Percentiles rank a stretch among this genome's conserved stretches.
These are phyloP conservation scores for Apodemia mormo DNA, from an alignment of 2,888 invertebrate genomes.

Conservation along the genomic window DNA sequence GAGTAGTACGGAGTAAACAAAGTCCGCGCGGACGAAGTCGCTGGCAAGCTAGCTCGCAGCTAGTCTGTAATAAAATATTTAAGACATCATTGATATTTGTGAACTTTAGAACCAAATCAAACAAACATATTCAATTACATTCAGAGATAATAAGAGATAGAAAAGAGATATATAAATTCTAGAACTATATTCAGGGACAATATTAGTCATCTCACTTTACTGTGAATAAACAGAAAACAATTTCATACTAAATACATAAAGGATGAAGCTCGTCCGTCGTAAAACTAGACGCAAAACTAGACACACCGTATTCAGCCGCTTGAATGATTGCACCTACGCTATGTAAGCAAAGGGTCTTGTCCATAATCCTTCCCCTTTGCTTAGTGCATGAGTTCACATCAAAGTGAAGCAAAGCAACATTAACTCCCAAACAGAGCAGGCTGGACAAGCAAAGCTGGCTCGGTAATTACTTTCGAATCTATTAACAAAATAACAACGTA, in stretches of 20 bases:
- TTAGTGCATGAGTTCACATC: conserved; percentile 61
- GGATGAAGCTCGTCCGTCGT: conserved; percentile 32
- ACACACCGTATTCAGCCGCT: conserved; percentile 44
- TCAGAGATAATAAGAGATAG: no score
- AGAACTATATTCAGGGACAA: no score
- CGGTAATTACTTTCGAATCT: conserved; percentile 40
- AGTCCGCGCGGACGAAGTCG: no score
- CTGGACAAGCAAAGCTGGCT: conserved; percentile 29
- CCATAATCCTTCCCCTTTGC: conserved; percentile 56
- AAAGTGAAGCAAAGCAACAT: conserved; percentile 60
- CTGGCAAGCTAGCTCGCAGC: no score
- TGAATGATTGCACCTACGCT: conserved; percentile 62
- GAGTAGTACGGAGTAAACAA: no score
- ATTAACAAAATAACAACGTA: conserved; percentile 27
- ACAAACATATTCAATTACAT: no score
- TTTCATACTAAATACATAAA: conserved; percentile 35
- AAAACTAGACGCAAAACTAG: conserved; percentile 35
- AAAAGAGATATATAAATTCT: no score
- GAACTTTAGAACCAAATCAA: no score
- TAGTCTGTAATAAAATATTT: no score
- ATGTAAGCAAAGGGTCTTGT: conserved; percentile 61
- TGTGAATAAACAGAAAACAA: not conserved
- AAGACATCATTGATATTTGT: no score
- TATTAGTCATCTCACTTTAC: not conserved
- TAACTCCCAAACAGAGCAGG: conserved; percentile 51